Evolutionary conservation across 2,888 invertebrate species (phyloP), one percentile per base, ranked within the genome.

Genomic region (Pandemis cinnamomeana): DNA sequence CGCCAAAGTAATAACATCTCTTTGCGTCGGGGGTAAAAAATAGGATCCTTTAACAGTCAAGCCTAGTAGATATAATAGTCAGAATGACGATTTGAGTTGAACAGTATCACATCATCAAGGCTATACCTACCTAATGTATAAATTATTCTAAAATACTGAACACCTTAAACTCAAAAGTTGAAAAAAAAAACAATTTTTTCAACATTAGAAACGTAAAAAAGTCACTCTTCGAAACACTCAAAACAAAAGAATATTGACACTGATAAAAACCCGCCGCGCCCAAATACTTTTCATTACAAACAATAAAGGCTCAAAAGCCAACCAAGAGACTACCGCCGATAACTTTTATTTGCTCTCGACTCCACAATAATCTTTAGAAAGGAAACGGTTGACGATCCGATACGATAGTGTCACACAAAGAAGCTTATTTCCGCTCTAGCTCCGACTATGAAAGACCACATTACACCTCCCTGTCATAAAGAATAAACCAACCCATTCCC

Each of bases 311-410:
- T 63, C 72, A 73, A 63, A 76, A 66, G 64, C 77, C 76, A 75
- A 76, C 78, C 62, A 61, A n/a, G 41, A 66, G 67, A 78, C 78
- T 78, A 75, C 78, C 76, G 73, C 60, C 82, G 91, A 93, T 91
- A 91, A 87, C 82, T 90, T 88, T 90, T 93, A 93, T 93, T 93
- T 91, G 90, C 90, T 86, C 90, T 89, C 89, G 86, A 90, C 90
- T 89, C 89, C 86, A 90, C 90, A 91, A 91, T 91, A 90, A 92
- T 93, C 92, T 92, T 84, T 86, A 84, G 88, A 91, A 87, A 91
- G 92, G 91, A 92, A 93, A 89, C 92, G 89, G 90, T 89, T 91
- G 89, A 89, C 92, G 89, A 92, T 89, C 87, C 90, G 88, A 91
- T 90, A 87, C 86, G 87, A 88, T 88, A 89, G 85, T 88, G 91